Evolutionary conservation across 2,888 invertebrate genomes (phyloP), one percentile per base, ranked within the genome.

Genomic region (Chloromyia formosa): DNA sequence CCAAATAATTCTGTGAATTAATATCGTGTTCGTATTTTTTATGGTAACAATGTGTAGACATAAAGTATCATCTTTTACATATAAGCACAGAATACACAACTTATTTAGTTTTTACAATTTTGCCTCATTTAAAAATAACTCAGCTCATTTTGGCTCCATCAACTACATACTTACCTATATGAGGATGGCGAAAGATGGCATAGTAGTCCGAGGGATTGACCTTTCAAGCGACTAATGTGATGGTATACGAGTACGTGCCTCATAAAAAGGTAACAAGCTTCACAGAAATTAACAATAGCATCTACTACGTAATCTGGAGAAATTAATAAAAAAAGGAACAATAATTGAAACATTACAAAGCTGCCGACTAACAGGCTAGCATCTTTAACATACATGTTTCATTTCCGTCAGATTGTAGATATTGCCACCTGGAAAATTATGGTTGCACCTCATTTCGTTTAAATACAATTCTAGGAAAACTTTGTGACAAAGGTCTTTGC

Each of bases 211-310:
- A 16, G 23, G 2, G 40, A 53, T 54, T 69, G 69, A 54, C 69
- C 69, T 54, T 49, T 49, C 12, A n/a, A 16, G 23, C n/a, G 9
- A 69, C n/a, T n/a, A 5, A n/a, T 12, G 49, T 49, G 49, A 3
- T 3, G 27, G 27, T 35, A 35, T 35, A 35, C 7, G 27, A 7
- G 10, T 3, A 53, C 16, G 10, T 54, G 12, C 0, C 16, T 7
- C 71, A 71, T 71, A 35, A 42, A 58, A 71, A 71, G 71, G 71
- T 71, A 71, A 71, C 71, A 56, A 71, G 71, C 71, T 71, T 71
- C 20, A 71, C 56, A 40, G 56, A 54, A 53, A 20, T n/a, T 40
- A 22, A 35, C 18, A 27, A 69, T 69, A 23, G 12, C 16, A n/a
- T 14, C 58, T 1, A 71, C 40, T 18, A 71, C 56, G 20, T 58